Conservation (phyloP, 2,113 vertebrate species). For the Heptranchias perlo region DNA sequence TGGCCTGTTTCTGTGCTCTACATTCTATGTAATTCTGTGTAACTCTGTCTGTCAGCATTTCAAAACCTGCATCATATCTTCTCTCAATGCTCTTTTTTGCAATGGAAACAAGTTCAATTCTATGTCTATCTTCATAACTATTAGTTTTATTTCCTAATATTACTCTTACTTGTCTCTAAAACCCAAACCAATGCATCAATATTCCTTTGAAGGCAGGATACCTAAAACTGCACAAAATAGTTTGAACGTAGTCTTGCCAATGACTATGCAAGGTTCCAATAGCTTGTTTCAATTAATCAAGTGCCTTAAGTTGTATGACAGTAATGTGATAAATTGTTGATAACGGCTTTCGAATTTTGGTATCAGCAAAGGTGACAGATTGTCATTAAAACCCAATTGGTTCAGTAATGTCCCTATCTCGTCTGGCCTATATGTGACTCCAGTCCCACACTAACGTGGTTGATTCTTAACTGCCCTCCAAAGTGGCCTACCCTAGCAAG, state of each 20-base stretch:
- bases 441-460: too few relatives aligned
- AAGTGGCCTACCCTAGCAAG: too few relatives aligned
- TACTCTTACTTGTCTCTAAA: background rate
- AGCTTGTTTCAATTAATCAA: background rate
- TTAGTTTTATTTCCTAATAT: background rate
- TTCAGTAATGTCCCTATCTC: too few relatives aligned
- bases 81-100: background rate
- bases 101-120: background rate
- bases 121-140: background rate
- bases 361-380: background rate
- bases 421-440: too few relatives aligned
- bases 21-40: too few relatives aligned
- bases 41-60: background rate
- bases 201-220: background rate
- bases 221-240: background rate
- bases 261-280: too few relatives aligned
- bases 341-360: background rate
- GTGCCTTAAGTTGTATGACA: background rate
- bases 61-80: background rate
- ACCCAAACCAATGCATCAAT: background rate
- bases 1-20: too few relatives aligned
- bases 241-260: too few relatives aligned
- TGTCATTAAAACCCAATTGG: too few relatives aligned
- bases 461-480: too few relatives aligned
- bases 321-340: too few relatives aligned